These are phyloP conservation scores for Lepus oiostolus DNA, from an alignment of 2,797 vertebrate species.

Conservation along the genomic window DNA sequence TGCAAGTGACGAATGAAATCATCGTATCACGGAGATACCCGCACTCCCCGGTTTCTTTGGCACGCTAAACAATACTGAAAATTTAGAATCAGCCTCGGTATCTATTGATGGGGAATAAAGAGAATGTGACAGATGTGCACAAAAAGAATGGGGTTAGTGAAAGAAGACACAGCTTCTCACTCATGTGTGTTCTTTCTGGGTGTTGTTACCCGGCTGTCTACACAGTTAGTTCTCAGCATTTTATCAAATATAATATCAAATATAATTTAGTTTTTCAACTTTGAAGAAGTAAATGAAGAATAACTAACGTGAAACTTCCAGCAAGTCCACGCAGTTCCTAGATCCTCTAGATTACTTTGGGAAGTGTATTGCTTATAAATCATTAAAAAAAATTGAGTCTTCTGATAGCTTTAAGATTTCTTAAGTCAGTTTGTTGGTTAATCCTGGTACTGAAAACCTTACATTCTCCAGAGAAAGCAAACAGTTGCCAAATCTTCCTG, in stretches of 20 bases:
- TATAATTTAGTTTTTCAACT: background rate
- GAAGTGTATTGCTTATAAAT: background rate
- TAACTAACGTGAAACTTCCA: background rate
- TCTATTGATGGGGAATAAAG: too few relatives aligned
- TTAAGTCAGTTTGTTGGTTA: background rate
- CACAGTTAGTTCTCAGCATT: background rate
- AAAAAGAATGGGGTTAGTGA: background rate
- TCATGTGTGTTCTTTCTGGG: constrained; percentile 20
- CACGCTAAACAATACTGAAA: too few relatives aligned
- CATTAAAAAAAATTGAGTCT: background rate
- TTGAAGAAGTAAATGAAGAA: background rate
- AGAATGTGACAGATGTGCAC: too few relatives aligned
- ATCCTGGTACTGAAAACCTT: background rate
- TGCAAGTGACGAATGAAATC: too few relatives aligned
- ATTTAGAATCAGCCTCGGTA: too few relatives aligned
- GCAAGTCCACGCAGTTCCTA: background rate
- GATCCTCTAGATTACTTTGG: background rate
- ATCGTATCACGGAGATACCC: too few relatives aligned
- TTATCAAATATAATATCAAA: background rate
- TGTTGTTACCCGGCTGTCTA: background rate
- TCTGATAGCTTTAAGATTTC: background rate
- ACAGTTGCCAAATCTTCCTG: background rate
- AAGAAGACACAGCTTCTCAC: constrained; percentile 20
- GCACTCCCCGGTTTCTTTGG: too few relatives aligned
- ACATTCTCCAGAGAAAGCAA: background rate